These are phyloP conservation scores for Holacanthella duospinosa DNA, from an alignment of 2,888 invertebrate species.

Conservation along the genomic window DNA sequence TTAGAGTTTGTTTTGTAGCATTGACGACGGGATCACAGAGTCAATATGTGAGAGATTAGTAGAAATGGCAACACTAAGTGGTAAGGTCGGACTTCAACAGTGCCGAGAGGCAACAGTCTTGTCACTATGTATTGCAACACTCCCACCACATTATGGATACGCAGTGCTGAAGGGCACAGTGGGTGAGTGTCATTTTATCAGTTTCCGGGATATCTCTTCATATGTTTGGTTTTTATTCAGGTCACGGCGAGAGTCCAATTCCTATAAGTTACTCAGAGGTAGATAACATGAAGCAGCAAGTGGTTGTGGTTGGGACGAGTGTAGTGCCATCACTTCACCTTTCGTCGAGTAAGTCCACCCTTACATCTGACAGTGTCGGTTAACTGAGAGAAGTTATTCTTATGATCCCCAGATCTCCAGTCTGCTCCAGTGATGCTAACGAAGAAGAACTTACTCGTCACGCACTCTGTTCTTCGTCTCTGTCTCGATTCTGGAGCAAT, in stretches of 20 bases:
- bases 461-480: slow-evolving; percentile 77
- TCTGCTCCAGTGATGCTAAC: slow-evolving; percentile 81
- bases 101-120: slow-evolving; percentile 90
- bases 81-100: slow-evolving; percentile 60
- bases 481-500: slow-evolving; percentile 87
- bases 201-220: slow-evolving; percentile 5
- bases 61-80: slow-evolving; percentile 79
- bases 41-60: slow-evolving; percentile 84
- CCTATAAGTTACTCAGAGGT: slow-evolving; percentile 49
- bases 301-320: slow-evolving; percentile 85
- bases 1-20: slow-evolving; percentile 48
- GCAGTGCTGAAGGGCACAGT: slow-evolving; percentile 56
- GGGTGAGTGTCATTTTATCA: slow-evolving; percentile 14
- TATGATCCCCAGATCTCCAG: slow-evolving; percentile 21
- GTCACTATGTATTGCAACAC: slow-evolving; percentile 87
- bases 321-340: slow-evolving; percentile 35
- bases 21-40: slow-evolving; percentile 85
- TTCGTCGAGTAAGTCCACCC: slow-evolving; percentile 21
- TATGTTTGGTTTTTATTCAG: slow-evolving; percentile 38
- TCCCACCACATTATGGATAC: slow-evolving; percentile 89
- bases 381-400: too few relatives aligned
- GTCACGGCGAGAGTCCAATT: slow-evolving; percentile 41
- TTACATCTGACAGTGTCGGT: too few relatives aligned
- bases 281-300: slow-evolving; percentile 74
- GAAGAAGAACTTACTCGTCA: slow-evolving; percentile 92